Percentiles rank a stretch among this genome's conserved stretches.
These are phyloP conservation scores for Callosobruchus maculatus DNA, from an alignment of 2,888 invertebrate genomes.

Conservation along the genomic window DNA sequence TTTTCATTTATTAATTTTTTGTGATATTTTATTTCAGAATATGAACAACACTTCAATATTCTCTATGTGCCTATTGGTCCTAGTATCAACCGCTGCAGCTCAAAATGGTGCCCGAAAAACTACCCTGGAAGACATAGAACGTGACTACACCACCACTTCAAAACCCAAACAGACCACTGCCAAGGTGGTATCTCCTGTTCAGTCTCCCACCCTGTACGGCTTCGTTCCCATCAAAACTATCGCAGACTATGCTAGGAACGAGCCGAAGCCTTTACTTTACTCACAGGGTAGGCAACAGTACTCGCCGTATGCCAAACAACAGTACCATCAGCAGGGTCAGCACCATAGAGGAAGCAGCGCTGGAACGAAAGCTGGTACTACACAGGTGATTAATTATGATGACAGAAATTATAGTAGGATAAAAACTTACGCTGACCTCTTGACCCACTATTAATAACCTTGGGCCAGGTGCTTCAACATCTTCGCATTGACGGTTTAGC, in stretches of 20 bases:
- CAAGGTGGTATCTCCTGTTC: constrained; percentile 13
- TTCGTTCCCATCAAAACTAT: constrained; percentile 36
- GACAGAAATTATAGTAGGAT: too few species aligned
- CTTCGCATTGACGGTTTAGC: too few species aligned
- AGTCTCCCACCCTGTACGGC: constrained; percentile 36
- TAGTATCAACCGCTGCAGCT: not conserved
- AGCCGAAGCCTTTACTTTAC: constrained; percentile 21
- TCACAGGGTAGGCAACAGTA: constrained; percentile 26
- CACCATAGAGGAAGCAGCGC: constrained; percentile 1
- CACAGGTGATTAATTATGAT: not conserved
- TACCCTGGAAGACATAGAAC: constrained; percentile 71
- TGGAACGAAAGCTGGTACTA: not conserved
- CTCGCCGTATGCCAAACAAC: constrained; percentile 4
- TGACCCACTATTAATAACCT: too few species aligned
- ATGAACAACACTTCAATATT: not conserved
- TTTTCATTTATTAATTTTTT: too few species aligned
- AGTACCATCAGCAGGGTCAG: not conserved
- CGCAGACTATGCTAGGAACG: constrained; percentile 30
- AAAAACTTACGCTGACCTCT: too few species aligned
- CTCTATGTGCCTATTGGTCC: not conserved
- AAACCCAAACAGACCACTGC: constrained; percentile 46
- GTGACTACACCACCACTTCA: constrained; percentile 59
- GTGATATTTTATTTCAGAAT: not conserved
- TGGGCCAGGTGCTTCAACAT: too few species aligned
- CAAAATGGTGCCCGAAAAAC: constrained; percentile 52